Evolutionary conservation across 1,140 invertebrate species (phyloP).

Genomic region (Eulimnadia texana): DNA sequence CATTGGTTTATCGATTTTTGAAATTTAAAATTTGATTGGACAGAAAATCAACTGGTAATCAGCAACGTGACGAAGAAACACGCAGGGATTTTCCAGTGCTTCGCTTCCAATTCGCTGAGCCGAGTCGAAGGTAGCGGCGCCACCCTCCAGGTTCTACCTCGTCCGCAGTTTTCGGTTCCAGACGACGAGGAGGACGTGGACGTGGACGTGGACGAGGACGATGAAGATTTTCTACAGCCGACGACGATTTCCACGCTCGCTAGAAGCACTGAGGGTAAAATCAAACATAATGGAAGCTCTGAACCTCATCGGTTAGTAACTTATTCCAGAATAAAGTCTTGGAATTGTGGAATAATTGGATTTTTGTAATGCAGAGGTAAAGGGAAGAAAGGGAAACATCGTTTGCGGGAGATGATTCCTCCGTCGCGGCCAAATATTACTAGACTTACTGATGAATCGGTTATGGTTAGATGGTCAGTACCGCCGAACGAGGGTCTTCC

Average conservation of each 20-base stretch:
- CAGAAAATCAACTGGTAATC: conserved; percentile 43
- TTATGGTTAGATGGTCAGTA: conserved; percentile 80
- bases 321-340: neutral
- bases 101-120: conserved; percentile 66
- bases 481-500: conserved; percentile 56
- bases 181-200: conserved; percentile 11
- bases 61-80: conserved; percentile 57
- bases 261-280: neutral
- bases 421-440: conserved; percentile 72
- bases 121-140: conserved; percentile 40
- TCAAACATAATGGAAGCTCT: neutral
- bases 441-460: conserved; percentile 69
- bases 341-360: too few species aligned
- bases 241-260: neutral
- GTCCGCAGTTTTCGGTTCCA: neutral
- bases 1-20: conserved; percentile 1
- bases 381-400: neutral
- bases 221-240: neutral
- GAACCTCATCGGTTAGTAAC: neutral
- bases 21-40: conserved; percentile 19
- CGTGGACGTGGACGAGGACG: conserved; percentile 5
- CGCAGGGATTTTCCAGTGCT: conserved; percentile 76
- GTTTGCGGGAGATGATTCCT: conserved; percentile 55
- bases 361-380: neutral
- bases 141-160: conserved; percentile 51